These are phyloP conservation scores for Lithophane leautieri DNA, from an alignment of 2,888 invertebrate genomes.

Conservation along the genomic window DNA sequence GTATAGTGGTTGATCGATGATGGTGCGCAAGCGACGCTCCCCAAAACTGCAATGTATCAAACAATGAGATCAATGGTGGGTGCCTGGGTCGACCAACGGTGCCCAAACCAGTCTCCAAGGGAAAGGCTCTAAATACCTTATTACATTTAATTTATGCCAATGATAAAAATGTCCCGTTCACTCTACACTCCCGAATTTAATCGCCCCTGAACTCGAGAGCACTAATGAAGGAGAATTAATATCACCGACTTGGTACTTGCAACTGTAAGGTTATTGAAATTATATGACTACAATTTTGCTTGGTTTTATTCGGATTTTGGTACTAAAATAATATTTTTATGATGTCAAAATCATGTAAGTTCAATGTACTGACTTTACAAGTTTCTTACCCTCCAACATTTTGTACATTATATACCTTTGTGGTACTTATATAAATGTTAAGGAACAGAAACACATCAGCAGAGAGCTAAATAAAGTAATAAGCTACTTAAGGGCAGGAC, in stretches of 20 bases:
- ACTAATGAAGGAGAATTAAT: conserved; percentile 56
- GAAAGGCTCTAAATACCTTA: conserved; percentile 72
- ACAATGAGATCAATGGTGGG: conserved; percentile 82
- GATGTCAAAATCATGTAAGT: conserved; percentile 15
- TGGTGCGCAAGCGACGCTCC: conserved; percentile 75
- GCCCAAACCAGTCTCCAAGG: conserved; percentile 81
- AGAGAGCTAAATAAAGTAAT: conserved; percentile 15
- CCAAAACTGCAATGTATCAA: conserved; percentile 86
- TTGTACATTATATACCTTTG: too few relatives aligned
- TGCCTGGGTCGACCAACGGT: conserved; percentile 86
- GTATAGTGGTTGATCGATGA: conserved; percentile 77
- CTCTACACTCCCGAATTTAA: conserved; percentile 67
- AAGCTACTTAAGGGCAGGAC: conserved; percentile 35
- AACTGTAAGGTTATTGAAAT: conserved; percentile 19
- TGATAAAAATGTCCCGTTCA: conserved; percentile 76
- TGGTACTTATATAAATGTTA: not conserved
- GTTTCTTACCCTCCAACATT: conserved; percentile 21
- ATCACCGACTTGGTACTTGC: conserved; percentile 21
- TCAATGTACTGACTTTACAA: conserved; percentile 40
- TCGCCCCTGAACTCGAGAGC: conserved; percentile 45
- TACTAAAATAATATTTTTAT: conserved; percentile 20
- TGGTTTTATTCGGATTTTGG: conserved; percentile 23
- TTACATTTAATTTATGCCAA: conserved; percentile 75
- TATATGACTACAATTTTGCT: conserved; percentile 9
- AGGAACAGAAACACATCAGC: conserved; percentile 17